phyloP scores from a whole-genome alignment of 2,888 invertebrate species.

The Lumbricus terrestris region DNA sequence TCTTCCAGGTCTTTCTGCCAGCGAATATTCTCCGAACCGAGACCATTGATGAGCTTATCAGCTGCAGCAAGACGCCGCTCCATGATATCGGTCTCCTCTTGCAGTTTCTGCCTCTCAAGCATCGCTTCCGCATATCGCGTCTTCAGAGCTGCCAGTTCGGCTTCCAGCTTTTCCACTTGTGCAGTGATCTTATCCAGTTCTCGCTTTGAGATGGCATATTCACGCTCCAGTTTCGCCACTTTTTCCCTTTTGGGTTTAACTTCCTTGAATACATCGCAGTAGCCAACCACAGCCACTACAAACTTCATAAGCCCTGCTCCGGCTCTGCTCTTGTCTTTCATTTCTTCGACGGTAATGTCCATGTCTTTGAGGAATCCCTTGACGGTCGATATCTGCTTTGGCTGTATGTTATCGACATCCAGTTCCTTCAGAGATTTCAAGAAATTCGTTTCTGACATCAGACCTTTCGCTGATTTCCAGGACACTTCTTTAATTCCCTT shows the following conservation, averaged over 20 bases:
- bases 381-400: constrained; percentile 36
- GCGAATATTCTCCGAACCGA: constrained; percentile 76
- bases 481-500: constrained; percentile 79
- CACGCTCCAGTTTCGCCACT: constrained; percentile 71
- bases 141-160: constrained; percentile 71
- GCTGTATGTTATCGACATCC: constrained; percentile 67
- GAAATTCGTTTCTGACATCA: constrained; percentile 89
- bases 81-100: constrained; percentile 80
- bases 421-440: constrained; percentile 77
- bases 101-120: constrained; percentile 69
- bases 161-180: constrained; percentile 74
- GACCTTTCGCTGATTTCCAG: constrained; percentile 86
- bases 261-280: constrained; percentile 82
- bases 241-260: constrained; percentile 69
- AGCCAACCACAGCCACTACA: constrained; percentile 80
- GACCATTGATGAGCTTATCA: constrained; percentile 80
- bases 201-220: constrained; percentile 62
- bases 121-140: constrained; percentile 76
- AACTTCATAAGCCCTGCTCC: constrained; percentile 82
- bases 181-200: constrained; percentile 73
- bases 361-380: constrained; percentile 58
- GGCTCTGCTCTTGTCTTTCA: constrained; percentile 80
- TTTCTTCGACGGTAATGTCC: constrained; percentile 69
- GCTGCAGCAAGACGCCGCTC: constrained; percentile 78
- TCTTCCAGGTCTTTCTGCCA: constrained; percentile 77